These are phyloP conservation scores for Operophtera brumata DNA, from an alignment of 2,888 invertebrate species.

Conservation along the genomic window DNA sequence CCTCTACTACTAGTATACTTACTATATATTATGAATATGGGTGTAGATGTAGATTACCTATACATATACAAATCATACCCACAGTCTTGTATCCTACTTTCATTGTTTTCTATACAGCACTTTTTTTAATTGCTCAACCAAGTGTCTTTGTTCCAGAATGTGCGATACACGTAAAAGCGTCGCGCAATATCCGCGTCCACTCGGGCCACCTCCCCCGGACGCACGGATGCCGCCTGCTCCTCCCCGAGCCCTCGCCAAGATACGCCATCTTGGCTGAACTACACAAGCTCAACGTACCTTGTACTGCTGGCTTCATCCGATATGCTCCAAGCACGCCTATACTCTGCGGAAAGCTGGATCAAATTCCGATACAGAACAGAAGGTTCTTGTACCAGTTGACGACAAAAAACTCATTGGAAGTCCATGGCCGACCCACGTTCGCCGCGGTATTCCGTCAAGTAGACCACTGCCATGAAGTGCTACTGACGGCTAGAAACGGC, in stretches of 20 bases:
- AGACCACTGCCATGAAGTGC: constrained; percentile 87
- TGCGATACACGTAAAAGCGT: constrained; percentile 68
- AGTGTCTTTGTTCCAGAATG: constrained; percentile 79
- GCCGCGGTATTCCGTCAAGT: constrained; percentile 84
- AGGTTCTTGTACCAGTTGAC: constrained; percentile 78
- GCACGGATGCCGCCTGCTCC: constrained; percentile 78
- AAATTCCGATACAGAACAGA: constrained; percentile 80
- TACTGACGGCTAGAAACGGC: constrained; percentile 82
- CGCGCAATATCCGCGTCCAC: constrained; percentile 68
- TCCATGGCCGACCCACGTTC: constrained; percentile 84
- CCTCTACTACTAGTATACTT: no score
- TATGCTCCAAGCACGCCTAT: constrained; percentile 76
- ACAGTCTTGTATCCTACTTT: no score
- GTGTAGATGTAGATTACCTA: no score
- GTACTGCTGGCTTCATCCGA: constrained; percentile 81
- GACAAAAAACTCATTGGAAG: constrained; percentile 78
- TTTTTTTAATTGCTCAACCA: neutral
- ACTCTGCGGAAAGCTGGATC: constrained; percentile 86
- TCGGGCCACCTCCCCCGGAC: constrained; percentile 77
- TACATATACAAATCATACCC: no score
- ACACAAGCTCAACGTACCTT: constrained; percentile 85
- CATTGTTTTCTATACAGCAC: no score
- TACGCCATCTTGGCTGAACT: constrained; percentile 84
- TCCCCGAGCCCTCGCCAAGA: constrained; percentile 65
- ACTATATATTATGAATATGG: no score